Base-by-base conservation (phyloP, 1,140 invertebrate genomes). In the Augochlora pura region DNA sequence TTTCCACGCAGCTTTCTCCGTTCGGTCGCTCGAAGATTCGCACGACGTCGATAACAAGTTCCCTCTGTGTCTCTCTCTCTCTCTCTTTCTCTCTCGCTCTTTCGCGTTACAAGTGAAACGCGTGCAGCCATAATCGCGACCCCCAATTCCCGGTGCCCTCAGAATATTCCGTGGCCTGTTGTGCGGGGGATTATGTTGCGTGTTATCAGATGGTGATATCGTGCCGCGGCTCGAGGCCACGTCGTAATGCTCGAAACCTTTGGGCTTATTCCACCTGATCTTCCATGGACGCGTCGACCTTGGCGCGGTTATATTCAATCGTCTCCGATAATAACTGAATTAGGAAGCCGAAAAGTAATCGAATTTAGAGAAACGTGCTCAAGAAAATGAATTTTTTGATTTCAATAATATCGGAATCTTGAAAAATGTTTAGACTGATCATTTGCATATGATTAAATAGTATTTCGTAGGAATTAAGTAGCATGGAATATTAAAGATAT, bases 161-260 rank as follows among this genome's bases (percentile, higher is more conserved):
- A 80, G 80, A 67, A 83, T 67, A 83, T 57, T 62, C 21, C n/a
- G 0, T 14, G 18, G 27, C 38, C 21, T 52, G 10, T 9, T n/a
- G 54, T 9, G 54, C n/a, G 16, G 60, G 32, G 5, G 25, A 49
- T 21, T 21, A 27, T 52, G 64, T 57, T 42, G 52, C 21, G 21
- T 25, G 74, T 83, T 82, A 84, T 84, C 82, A 32, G 65, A 21
- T 25, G 42, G 14, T 38, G 39, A 70, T 59, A 71, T 71, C 70
- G 62, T 39, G 32, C 39, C 57, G 32, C 16, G 7, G 32, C 54
- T 83, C 42, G 23, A 54, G 59, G 62, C 60, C 68, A 59, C 38
- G 54, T 79, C 65, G 75, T 79, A 66, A 71, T 62, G 57, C 76
- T 21, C 42, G n/a, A 59, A n/a, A 27, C 62, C 69, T 70, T 65